Percentiles rank a stretch among this genome's conserved stretches.
phyloP scores from a whole-genome alignment of 2,888 invertebrate genomes.

The Andrena chrysosceles region DNA sequence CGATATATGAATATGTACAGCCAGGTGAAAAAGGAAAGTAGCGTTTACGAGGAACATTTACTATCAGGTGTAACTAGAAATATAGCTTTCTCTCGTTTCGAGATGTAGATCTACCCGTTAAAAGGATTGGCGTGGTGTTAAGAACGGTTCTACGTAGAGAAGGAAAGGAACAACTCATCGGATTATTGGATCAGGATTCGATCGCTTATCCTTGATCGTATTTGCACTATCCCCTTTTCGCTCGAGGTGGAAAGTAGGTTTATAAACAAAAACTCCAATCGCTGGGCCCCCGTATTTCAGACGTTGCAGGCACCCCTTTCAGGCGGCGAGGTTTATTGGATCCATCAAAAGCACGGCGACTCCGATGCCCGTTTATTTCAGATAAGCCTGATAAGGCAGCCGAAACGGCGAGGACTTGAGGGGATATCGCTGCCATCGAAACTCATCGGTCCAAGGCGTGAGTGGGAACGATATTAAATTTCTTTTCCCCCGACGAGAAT shows the following conservation, averaged over 20 bases:
- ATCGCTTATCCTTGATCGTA: conserved; percentile 12
- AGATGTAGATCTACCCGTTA: not conserved
- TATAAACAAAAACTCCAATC: conserved; percentile 46
- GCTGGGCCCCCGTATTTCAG: conserved; percentile 10
- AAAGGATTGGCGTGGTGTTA: not conserved
- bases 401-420: conserved; percentile 14
- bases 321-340: conserved; percentile 26
- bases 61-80: not conserved
- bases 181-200: conserved; percentile 5
- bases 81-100: not conserved
- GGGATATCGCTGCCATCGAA: conserved; percentile 62
- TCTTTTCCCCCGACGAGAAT: conserved; percentile 62
- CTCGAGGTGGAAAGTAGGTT: conserved; percentile 7
- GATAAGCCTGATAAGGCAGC: conserved; percentile 56
- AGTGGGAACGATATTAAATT: conserved; percentile 71
- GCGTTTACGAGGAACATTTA: not conserved
- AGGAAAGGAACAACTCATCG: conserved; percentile 1
- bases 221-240: not conserved
- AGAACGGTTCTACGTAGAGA: not conserved
- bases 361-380: conserved; percentile 40
- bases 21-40: not conserved
- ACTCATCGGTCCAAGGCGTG: conserved; percentile 63
- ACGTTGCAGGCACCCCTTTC: not conserved
- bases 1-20: no score
- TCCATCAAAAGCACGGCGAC: conserved; percentile 28